Percentiles rank a stretch among this genome's conserved stretches.
Evolutionary conservation across 2,888 invertebrate species (phyloP).

Genomic region (Bruchidius siliquastri): DNA sequence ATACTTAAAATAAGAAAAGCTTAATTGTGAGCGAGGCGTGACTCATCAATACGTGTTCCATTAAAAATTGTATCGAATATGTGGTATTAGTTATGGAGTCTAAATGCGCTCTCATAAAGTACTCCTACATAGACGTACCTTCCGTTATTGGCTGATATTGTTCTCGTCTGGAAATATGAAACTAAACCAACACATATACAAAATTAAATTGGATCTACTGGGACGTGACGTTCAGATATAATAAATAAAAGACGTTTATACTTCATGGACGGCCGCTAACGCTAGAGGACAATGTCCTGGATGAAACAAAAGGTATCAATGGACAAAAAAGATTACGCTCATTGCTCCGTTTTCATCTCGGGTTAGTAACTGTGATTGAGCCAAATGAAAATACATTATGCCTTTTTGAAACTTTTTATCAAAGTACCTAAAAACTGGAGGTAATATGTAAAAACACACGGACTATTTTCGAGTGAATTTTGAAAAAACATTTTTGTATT

Average conservation of each 20-base stretch:
- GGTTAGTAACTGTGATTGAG: no score
- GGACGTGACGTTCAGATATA: neutral
- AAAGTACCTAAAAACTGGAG: no score
- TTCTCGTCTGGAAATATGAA: neutral
- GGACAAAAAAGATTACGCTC: neutral
- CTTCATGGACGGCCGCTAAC: neutral
- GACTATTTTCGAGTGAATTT: no score
- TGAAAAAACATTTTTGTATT: no score
- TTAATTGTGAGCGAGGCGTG: no score
- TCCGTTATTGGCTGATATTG: neutral
- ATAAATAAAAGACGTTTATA: neutral
- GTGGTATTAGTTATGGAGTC: neutral
- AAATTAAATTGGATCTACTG: neutral
- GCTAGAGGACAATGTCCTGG: neutral
- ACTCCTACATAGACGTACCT: neutral
- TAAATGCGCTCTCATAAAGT: neutral
- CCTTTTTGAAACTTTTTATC: no score
- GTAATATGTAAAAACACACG: no score
- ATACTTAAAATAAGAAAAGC: no score
- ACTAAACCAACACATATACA: neutral
- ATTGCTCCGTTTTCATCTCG: no score
- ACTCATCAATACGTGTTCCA: no score
- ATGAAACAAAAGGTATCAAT: neutral
- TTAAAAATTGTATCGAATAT: neutral
- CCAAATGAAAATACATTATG: no score